Evolutionary conservation across 2,888 invertebrate species (phyloP).

Genomic region (Spicauda simplicius): DNA sequence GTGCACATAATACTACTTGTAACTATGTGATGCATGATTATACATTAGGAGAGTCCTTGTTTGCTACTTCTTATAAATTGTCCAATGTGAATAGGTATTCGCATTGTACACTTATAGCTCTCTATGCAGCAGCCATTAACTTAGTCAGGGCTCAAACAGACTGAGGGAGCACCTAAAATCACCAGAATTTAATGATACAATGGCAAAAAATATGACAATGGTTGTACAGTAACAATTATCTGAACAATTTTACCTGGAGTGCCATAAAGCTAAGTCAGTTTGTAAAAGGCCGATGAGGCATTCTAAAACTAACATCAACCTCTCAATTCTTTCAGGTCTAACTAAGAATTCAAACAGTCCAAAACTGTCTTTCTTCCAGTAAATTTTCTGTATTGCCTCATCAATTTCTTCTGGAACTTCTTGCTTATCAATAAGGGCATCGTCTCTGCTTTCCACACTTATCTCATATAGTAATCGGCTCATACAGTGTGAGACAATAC

Average conservation of each 20-base stretch:
- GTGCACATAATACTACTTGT: too few relatives aligned
- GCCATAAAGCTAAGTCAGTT: conserved; percentile 84
- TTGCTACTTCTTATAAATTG: too few relatives aligned
- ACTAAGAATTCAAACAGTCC: conserved; percentile 70
- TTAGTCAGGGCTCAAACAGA: too few relatives aligned
- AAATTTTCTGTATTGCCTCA: conserved; percentile 63
- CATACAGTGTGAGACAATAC: conserved; percentile 71
- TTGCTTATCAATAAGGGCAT: conserved; percentile 64
- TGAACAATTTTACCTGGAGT: conserved; percentile 62
- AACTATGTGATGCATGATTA: too few relatives aligned
- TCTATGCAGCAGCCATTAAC: conserved; percentile 56
- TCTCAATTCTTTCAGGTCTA: conserved; percentile 72
- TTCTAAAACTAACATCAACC: conserved; percentile 79
- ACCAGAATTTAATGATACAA: too few relatives aligned
- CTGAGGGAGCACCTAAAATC: too few relatives aligned
- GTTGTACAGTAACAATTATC: too few relatives aligned
- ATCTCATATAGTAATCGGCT: conserved; percentile 72
- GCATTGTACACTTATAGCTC: too few relatives aligned
- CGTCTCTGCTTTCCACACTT: conserved; percentile 61
- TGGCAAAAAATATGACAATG: too few relatives aligned
- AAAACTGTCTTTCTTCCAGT: conserved; percentile 74
- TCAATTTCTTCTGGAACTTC: conserved; percentile 67
- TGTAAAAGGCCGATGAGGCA: conserved; percentile 81
- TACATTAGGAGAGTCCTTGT: too few relatives aligned
- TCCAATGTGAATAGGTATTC: too few relatives aligned